Conservation (phyloP, 2,113 vertebrate species). For the Anoplopoma fimbria region DNA sequence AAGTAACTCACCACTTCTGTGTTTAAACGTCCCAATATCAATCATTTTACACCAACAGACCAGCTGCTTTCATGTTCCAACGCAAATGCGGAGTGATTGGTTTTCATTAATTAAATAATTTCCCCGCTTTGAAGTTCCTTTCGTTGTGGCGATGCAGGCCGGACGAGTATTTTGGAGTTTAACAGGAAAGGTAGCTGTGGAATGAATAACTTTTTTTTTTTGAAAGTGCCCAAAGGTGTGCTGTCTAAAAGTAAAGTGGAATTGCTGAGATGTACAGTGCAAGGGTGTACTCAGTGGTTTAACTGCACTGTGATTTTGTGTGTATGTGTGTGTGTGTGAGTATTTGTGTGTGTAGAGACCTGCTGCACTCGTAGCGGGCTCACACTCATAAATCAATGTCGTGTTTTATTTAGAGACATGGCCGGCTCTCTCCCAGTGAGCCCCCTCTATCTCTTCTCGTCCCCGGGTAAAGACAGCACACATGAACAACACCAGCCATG, state of each 20-base stretch:
- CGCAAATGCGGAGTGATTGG: slow-evolving; percentile 36
- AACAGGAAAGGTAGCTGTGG: slow-evolving; percentile 24
- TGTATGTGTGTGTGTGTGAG: slow-evolving; percentile 43
- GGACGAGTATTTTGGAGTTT: slow-evolving; percentile 13
- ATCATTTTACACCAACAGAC: slow-evolving; percentile 30
- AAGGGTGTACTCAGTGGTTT: slow-evolving; percentile 53
- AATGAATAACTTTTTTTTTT: slow-evolving; percentile 18
- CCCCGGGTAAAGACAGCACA: slow-evolving; percentile 50
- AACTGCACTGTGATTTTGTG: slow-evolving; percentile 58
- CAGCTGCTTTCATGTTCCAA: slow-evolving; percentile 46
- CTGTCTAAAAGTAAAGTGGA: slow-evolving; percentile 57
- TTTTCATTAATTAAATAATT: slow-evolving; percentile 57
- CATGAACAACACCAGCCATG: slow-evolving; percentile 54
- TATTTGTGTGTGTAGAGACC: slow-evolving; percentile 36
- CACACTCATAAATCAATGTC: slow-evolving; percentile 80
- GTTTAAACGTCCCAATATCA: slow-evolving; percentile 37
- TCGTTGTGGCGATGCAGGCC: slow-evolving; percentile 23
- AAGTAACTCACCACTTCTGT: not conserved
- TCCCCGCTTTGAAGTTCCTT: slow-evolving; percentile 45
- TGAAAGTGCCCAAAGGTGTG: slow-evolving; percentile 25
- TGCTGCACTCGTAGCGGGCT: slow-evolving; percentile 56
- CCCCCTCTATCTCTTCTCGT: slow-evolving; percentile 37
- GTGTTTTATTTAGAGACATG: slow-evolving; percentile 77
- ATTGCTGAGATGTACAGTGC: slow-evolving; percentile 61
- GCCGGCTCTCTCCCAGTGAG: slow-evolving; percentile 47